These are phyloP conservation scores for Marasmarcha lunaedactyla DNA, from an alignment of 2,888 invertebrate genomes.

Conservation along the genomic window DNA sequence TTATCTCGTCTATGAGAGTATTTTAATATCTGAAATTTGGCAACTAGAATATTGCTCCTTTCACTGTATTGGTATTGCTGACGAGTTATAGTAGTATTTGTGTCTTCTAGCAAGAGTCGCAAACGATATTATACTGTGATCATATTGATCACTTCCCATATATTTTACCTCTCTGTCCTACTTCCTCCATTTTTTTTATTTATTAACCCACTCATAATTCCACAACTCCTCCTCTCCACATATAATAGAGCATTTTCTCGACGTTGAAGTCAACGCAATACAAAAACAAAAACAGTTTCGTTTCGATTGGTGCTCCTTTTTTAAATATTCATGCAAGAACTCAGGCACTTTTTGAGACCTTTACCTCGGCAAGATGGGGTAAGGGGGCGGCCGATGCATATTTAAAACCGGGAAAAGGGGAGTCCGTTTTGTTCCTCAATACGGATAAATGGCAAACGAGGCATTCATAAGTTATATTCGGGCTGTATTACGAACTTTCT, in stretches of 20 bases:
- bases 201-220: too few relatives aligned
- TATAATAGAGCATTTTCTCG: neutral
- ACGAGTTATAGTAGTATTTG: too few relatives aligned
- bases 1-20: neutral
- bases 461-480: conserved; percentile 23
- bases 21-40: neutral
- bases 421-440: conserved; percentile 23
- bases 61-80: too few relatives aligned
- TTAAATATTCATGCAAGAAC: conserved; percentile 58
- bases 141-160: too few relatives aligned
- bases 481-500: neutral
- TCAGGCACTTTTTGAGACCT: conserved; percentile 43
- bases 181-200: too few relatives aligned
- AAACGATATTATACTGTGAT: too few relatives aligned
- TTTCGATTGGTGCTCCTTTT: conserved; percentile 44
- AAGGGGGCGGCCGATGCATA: conserved; percentile 45
- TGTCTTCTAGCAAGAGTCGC: too few relatives aligned
- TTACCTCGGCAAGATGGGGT: conserved; percentile 42
- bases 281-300: conserved; percentile 28
- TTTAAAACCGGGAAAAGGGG: conserved; percentile 45
- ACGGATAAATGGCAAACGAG: conserved; percentile 22
- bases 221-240: too few relatives aligned
- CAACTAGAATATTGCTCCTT: neutral
- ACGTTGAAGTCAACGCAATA: conserved; percentile 15
- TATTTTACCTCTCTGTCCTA: neutral